Base-by-base conservation (phyloP, 2,888 invertebrate genomes). In the Aleiodes alternator region DNA sequence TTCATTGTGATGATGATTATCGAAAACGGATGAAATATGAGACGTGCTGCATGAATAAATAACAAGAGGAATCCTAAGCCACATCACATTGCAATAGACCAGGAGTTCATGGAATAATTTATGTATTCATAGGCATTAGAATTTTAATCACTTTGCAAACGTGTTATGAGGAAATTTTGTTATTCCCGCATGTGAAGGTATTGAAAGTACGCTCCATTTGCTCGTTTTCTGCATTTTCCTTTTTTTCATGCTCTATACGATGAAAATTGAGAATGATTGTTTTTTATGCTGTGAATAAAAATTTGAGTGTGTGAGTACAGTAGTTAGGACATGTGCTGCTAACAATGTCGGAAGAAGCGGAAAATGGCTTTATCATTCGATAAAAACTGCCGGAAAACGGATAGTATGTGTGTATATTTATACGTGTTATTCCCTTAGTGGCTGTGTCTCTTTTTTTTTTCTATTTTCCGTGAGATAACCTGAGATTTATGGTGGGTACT, bases 321-420 rank as follows among this genome's bases (percentile, higher is more conserved):
- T 64, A 14, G 43, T 14, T 64, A 43, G 64, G 48, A 64, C 38
- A 64, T 34, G 34, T 48, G 7, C 43, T 16, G 43, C 34, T 64
- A 64, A 48, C 43, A 48, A 64, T 64, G 64, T 64, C 64, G 64
- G 64, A 16, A 48, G n/a, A 23, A 64, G 38, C 38, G 64, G 64
- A 64, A 64, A 64, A 64, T 64, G 34, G 64, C 43, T 64, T 64
- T 64, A 64, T 64, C 64, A 64, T 64, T 64, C 64, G 64, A 34
- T 23, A 34, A 43, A 48, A 43, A 64, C 16, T 48, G 23, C 16
- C 64, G 64, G 64, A 64, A 64, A 64, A 48, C 43, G 64, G 64
- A 64, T 64, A 43, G 43, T 43, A 43, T 9, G 11, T 43, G 43
- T 43, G 11, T 43, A 43, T 43, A 9, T 43, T 43, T 43, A 64